A percentile compares a stretch with the other conserved stretches of the same genome.
These are phyloP conservation scores for Pseudomyrmex pallidus DNA, from an alignment of 1,140 invertebrate genomes.

Conservation along the genomic window DNA sequence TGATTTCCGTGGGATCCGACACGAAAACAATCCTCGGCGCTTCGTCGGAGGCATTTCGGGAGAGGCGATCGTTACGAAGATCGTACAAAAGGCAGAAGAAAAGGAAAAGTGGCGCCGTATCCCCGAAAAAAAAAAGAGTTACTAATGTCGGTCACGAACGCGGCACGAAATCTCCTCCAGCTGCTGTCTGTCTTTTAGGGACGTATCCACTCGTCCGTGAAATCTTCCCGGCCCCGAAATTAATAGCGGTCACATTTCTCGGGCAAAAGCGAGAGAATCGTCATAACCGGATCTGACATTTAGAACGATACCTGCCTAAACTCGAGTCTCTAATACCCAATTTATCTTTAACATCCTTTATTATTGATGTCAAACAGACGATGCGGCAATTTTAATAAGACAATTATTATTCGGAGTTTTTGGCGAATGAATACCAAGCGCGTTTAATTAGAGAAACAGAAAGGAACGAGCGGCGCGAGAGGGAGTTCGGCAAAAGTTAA, in stretches of 20 bases:
- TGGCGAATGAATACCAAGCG: constrained; percentile 62
- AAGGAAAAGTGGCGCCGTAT: constrained; percentile 50
- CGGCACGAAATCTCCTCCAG: constrained; percentile 68
- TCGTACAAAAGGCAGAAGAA: constrained; percentile 17
- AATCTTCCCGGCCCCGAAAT: constrained; percentile 68
- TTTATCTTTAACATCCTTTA: constrained; percentile 10
- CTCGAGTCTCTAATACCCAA: neutral
- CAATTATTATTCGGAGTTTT: constrained; percentile 50
- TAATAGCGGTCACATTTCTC: constrained; percentile 69
- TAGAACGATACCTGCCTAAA: constrained; percentile 22
- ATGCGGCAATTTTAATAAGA: neutral
- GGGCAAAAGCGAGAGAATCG: constrained; percentile 31
- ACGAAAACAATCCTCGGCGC: constrained; percentile 44
- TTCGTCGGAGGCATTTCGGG: constrained; percentile 22
- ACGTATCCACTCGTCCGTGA: constrained; percentile 61
- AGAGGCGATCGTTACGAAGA: constrained; percentile 49
- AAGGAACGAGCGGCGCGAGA: constrained; percentile 29
- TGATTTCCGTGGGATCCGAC: constrained; percentile 41
- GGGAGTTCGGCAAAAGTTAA: constrained; percentile 72
- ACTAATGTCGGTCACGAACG: constrained; percentile 76
- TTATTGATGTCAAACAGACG: neutral
- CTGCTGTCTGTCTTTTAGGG: constrained; percentile 68
- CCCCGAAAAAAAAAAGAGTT: constrained; percentile 65
- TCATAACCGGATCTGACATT: constrained; percentile 34
- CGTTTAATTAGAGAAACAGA: constrained; percentile 81